Evolutionary conservation across 2,888 invertebrate genomes (phyloP), one percentile per base, ranked within the genome.

Genomic region (Monoplex corrugatus): DNA sequence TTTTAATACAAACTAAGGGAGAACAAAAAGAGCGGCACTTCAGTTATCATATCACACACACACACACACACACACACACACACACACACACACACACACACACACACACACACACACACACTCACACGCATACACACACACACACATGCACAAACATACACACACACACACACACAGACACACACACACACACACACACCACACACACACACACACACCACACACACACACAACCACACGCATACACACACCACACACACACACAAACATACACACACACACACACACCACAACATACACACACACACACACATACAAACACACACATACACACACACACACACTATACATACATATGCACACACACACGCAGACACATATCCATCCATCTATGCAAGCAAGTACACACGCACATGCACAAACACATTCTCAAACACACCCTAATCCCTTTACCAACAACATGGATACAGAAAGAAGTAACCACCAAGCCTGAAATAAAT

Each of bases 171-270:
- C 50, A 84, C 44, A 83, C 43, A 83, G 35, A 45, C 28, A 83
- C 83, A 83, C 50, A 45, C 50, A 84, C 32, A 57, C 50, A 50
- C 35, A 84, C 45, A 57, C 84, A 84, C 84, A 84, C 50, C 28
- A 32, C 8, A 80, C 38, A 80, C 19, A 35, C 1, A 80, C 16
- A n/a, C 8, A 38, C 38, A 80, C 0, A 1, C 8, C 38, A 23
- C 38, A 6, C n/a, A 10, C n/a, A 8, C 63, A 63, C 63, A 63
- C 16, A 63, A 16, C 16, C 16, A 23, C 16, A 63, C 23, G 23
- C 23, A 63, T 63, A 63, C 63, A 63, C 23, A 63, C 63, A 63
- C 13, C 28, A 75, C 63, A 63, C 63, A 63, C 16, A 63, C 63
- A 63, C 16, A 23, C 32, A 75, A 0, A 75, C 75, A 75, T 13